Evolutionary conservation across 1,140 invertebrate genomes (phyloP).

Genomic region (Berghia stephanieae): DNA sequence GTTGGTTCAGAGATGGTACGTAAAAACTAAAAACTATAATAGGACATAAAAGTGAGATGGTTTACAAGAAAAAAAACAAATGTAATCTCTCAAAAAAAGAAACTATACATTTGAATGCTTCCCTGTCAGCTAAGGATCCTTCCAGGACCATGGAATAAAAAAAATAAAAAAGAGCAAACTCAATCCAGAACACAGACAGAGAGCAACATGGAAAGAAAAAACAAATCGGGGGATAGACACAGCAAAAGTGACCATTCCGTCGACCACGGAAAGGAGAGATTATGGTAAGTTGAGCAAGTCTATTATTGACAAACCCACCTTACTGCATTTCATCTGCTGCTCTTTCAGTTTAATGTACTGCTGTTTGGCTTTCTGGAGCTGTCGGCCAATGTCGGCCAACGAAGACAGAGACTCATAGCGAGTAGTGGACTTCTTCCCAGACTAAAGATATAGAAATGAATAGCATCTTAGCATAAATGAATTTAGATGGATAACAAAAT

Average conservation of each 20-base stretch:
- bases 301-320: background rate
- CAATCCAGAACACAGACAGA: background rate
- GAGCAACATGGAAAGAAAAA: background rate
- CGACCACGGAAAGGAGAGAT: background rate
- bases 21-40: too few species aligned
- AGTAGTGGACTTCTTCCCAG: background rate
- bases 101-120: too few species aligned
- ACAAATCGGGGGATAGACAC: background rate
- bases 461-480: background rate
- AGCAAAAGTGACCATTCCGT: too few species aligned
- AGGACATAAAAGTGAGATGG: too few species aligned
- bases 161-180: background rate
- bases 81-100: too few species aligned
- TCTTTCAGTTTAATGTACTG: background rate
- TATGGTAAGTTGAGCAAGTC: background rate
- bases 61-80: too few species aligned
- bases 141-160: too few species aligned
- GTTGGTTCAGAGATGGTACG: too few species aligned
- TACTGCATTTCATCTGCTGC: background rate
- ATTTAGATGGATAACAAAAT: background rate
- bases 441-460: background rate
- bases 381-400: constrained; percentile 1
- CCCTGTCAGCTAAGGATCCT: too few species aligned
- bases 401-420: background rate
- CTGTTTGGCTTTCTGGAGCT: background rate